A percentile compares a stretch with the other conserved stretches of the same genome.
phyloP scores from a whole-genome alignment of 2,113 vertebrate genomes.

The Saccopteryx leptura region DNA sequence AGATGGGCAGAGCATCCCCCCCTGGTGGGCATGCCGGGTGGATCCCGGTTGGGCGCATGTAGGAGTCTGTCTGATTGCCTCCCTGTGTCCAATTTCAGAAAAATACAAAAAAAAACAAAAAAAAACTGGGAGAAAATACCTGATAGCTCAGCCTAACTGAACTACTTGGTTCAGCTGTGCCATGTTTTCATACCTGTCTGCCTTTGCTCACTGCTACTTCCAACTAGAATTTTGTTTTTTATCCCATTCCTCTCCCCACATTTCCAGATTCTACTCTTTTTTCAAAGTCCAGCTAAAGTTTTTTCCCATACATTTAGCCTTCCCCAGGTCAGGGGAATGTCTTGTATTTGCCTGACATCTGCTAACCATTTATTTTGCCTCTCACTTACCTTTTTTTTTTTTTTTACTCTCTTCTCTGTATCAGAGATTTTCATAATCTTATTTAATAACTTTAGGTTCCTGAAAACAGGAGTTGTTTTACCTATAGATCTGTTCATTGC shows the following conservation, averaged over 20 bases:
- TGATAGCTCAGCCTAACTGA: not conserved
- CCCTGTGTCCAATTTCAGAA: too few relatives aligned
- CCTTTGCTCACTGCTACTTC: not conserved
- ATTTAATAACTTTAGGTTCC: conserved; percentile 14
- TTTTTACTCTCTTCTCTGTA: not conserved
- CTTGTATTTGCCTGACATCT: conserved; percentile 44
- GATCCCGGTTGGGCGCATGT: too few relatives aligned
- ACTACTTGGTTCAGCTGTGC: not conserved
- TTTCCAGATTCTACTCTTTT: not conserved
- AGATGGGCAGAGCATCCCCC: too few relatives aligned
- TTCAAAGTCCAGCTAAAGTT: not conserved
- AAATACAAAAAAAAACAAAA: not conserved
- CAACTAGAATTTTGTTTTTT: not conserved
- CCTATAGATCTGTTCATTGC: not conserved
- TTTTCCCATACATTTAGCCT: not conserved
- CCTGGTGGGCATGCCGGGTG: too few relatives aligned
- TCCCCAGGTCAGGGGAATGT: not conserved
- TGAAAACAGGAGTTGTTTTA: not conserved
- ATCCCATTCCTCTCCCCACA: not conserved
- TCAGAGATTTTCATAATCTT: not conserved
- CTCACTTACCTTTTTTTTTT: not conserved
- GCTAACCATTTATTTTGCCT: conserved; percentile 15
- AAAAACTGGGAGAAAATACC: not conserved
- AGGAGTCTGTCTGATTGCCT: too few relatives aligned
- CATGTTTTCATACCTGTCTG: not conserved